Conservation (phyloP, 2,888 invertebrate genomes). For the Philaethria dido region DNA sequence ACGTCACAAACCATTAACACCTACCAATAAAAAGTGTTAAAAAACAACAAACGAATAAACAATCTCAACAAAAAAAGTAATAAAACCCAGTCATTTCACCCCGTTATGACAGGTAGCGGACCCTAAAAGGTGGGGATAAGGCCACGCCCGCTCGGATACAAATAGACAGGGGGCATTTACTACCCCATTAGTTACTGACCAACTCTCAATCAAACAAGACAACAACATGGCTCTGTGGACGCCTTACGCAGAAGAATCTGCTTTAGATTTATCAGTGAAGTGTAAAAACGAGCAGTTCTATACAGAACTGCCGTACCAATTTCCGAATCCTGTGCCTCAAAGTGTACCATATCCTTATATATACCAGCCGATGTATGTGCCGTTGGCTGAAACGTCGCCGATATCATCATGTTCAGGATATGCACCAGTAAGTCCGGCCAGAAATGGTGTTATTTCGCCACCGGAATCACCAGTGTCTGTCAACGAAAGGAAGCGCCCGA, state of each 20-base stretch:
- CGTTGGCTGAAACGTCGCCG: conserved; percentile 45
- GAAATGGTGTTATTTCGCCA: conserved; percentile 45
- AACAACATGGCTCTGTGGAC: conserved; percentile 67
- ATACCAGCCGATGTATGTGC: conserved; percentile 42
- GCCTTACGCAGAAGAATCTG: conserved; percentile 64
- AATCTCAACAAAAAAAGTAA: conserved; percentile 24
- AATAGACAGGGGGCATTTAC: conserved; percentile 45
- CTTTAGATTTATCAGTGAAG: conserved; percentile 61
- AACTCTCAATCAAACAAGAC: too few relatives aligned
- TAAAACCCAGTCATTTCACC: conserved; percentile 33
- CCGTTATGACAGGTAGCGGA: conserved; percentile 44
- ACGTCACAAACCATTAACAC: conserved; percentile 24
- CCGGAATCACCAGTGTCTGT: conserved; percentile 45
- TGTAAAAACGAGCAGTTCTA: conserved; percentile 40
- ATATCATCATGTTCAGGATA: conserved; percentile 46
- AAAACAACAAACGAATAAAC: conserved; percentile 30
- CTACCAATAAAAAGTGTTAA: conserved; percentile 31
- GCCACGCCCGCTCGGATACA: conserved; percentile 46
- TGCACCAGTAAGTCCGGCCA: conserved; percentile 35
- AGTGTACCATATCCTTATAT: conserved; percentile 39
- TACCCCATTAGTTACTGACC: conserved; percentile 41
- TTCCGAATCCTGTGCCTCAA: conserved; percentile 33
- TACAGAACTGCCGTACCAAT: conserved; percentile 34
- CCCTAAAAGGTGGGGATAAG: conserved; percentile 45
- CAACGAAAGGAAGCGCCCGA: conserved; percentile 42